Evolutionary conservation across 2,113 vertebrate genomes (phyloP).

Genomic region (Plotosus lineatus): DNA sequence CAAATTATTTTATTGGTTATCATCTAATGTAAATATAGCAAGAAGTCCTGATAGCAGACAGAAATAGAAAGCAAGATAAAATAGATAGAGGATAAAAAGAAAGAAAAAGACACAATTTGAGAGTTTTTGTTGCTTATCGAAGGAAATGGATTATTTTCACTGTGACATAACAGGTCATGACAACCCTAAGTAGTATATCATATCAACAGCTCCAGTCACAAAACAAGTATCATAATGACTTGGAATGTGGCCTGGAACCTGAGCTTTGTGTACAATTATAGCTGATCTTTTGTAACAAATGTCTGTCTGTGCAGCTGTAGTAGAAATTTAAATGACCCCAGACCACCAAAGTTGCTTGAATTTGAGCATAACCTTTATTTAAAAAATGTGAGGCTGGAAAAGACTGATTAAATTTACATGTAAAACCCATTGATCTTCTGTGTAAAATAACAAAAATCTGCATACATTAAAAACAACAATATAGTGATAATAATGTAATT

Average conservation of each 20-base stretch:
- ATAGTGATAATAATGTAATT: background rate
- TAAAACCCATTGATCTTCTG: background rate
- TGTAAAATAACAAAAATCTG: background rate
- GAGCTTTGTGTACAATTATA: background rate
- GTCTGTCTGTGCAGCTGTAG: slow-evolving; percentile 61
- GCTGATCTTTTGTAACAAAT: slow-evolving; percentile 35
- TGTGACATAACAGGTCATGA: too few relatives aligned
- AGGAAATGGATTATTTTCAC: background rate
- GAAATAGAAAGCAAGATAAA: too few relatives aligned
- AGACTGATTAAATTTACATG: background rate
- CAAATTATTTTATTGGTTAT: background rate
- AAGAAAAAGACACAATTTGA: background rate
- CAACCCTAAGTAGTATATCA: background rate
- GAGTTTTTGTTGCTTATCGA: background rate
- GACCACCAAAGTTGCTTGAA: slow-evolving; percentile 63
- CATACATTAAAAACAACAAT: background rate
- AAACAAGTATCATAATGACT: background rate
- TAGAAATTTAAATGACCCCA: slow-evolving; percentile 53
- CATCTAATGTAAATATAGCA: background rate
- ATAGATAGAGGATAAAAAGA: too few relatives aligned
- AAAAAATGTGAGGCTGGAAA: background rate
- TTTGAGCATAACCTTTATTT: background rate
- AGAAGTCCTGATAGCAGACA: background rate
- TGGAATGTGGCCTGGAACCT: slow-evolving; percentile 10
- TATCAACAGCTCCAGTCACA: background rate